Percentiles rank a stretch among this genome's conserved stretches.
These are phyloP conservation scores for Siniperca scherzeri DNA, from an alignment of 2,797 vertebrate species.

Conservation along the genomic window DNA sequence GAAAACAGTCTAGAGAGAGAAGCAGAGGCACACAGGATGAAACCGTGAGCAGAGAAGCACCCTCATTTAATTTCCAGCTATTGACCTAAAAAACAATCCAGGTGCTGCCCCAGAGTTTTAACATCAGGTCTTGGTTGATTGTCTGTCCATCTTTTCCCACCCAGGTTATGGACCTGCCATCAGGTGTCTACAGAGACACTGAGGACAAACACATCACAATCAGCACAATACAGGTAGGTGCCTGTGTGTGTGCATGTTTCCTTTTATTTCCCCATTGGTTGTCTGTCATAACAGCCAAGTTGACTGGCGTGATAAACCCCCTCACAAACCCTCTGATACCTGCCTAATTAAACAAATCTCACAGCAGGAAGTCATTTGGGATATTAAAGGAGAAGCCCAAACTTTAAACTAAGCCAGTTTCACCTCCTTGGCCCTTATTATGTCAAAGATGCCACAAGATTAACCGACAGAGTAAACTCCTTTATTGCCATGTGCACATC, in stretches of 20 bases:
- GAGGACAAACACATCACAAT: not conserved
- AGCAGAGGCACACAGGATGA: not conserved
- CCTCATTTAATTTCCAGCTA: not conserved
- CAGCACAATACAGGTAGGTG: conserved; percentile 11
- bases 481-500: conserved; percentile 43
- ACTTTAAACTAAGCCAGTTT: conserved; percentile 13
- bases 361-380: not conserved
- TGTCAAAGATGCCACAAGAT: conserved; percentile 31
- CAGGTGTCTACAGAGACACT: conserved; percentile 26
- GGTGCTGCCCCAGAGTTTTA: not conserved
- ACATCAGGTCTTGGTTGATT: not conserved
- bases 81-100: conserved; percentile 3
- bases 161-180: conserved; percentile 39
- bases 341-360: conserved; percentile 36
- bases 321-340: not conserved
- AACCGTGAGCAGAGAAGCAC: not conserved
- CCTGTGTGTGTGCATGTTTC: not conserved
- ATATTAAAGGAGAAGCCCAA: conserved; percentile 7
- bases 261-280: conserved; percentile 30
- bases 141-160: not conserved
- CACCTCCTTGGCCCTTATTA: conserved; percentile 16
- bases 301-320: conserved; percentile 19
- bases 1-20: conserved; percentile 1
- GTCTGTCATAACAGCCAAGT: conserved; percentile 2
- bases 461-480: conserved; percentile 17